These are phyloP conservation scores for Cotesia chilonis DNA, from an alignment of 1,140 invertebrate species.

Conservation along the genomic window DNA sequence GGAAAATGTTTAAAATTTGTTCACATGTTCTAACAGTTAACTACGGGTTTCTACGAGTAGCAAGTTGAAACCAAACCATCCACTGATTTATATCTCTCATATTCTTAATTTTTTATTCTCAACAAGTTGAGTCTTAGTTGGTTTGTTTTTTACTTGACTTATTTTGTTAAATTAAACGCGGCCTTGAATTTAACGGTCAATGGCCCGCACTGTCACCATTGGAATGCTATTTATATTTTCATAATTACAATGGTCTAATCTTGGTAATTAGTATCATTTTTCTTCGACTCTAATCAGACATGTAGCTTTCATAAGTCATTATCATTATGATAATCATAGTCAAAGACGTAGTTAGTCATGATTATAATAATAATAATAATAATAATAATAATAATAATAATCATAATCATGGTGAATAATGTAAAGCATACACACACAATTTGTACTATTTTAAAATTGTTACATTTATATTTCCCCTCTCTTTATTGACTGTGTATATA, in stretches of 20 bases:
- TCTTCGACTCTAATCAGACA: too few relatives aligned
- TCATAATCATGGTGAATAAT: too few relatives aligned
- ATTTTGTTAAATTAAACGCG: conserved; percentile 10
- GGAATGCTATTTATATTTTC: conserved; percentile 44
- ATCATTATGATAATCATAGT: too few relatives aligned
- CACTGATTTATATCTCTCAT: neutral
- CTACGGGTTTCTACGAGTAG: neutral
- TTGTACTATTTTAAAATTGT: too few relatives aligned
- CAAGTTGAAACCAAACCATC: neutral
- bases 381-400: too few relatives aligned
- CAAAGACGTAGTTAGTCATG: too few relatives aligned
- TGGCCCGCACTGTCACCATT: conserved; percentile 46
- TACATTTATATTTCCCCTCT: too few relatives aligned
- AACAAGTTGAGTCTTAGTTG: neutral
- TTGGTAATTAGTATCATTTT: too few relatives aligned
- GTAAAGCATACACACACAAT: too few relatives aligned
- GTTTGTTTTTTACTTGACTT: neutral
- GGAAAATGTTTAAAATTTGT: neutral
- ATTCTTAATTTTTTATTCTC: neutral
- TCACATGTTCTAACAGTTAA: neutral
- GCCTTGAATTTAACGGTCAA: conserved; percentile 44
- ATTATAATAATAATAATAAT: too few relatives aligned
- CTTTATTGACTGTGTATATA: too few relatives aligned
- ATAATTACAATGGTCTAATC: conserved; percentile 32
- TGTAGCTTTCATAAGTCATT: too few relatives aligned